Percentiles rank a stretch among this genome's conserved stretches.
Conservation (phyloP, 2,888 invertebrate genomes). For the Leucophenga montana region DNA sequence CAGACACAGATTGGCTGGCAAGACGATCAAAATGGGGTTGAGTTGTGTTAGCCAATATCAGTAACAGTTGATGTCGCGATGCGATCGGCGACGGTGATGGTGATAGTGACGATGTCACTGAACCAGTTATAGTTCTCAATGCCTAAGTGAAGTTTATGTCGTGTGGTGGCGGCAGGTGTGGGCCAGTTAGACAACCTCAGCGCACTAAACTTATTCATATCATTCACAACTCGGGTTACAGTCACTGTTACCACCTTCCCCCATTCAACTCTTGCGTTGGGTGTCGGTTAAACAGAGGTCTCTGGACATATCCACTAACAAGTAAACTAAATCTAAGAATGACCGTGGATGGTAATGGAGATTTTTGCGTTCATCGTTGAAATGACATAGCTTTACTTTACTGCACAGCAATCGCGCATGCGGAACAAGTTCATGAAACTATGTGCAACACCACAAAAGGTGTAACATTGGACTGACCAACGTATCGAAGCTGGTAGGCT, state of each 20-base stretch:
- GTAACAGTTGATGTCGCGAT: slow-evolving; percentile 61
- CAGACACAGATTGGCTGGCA: no score
- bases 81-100: background rate
- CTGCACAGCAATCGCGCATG: slow-evolving; percentile 49
- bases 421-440: slow-evolving; percentile 68
- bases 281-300: slow-evolving; percentile 33
- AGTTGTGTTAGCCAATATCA: slow-evolving; percentile 55
- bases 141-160: slow-evolving; percentile 62
- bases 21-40: background rate
- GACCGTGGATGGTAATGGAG: no score
- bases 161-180: slow-evolving; percentile 26
- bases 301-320: background rate
- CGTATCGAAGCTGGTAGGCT: slow-evolving; percentile 1
- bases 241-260: background rate
- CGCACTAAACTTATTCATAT: slow-evolving; percentile 64
- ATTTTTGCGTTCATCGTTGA: no score
- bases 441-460: slow-evolving; percentile 40
- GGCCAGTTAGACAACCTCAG: slow-evolving; percentile 56
- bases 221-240: slow-evolving; percentile 38
- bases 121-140: slow-evolving; percentile 70
- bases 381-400: slow-evolving; percentile 16
- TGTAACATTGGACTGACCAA: slow-evolving; percentile 42
- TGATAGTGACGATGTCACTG: slow-evolving; percentile 52
- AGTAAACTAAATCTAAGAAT: no score
- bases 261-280: background rate